Conservation (phyloP, 2,113 vertebrate species). For the Astatotilapia flaviijosephi region DNA sequence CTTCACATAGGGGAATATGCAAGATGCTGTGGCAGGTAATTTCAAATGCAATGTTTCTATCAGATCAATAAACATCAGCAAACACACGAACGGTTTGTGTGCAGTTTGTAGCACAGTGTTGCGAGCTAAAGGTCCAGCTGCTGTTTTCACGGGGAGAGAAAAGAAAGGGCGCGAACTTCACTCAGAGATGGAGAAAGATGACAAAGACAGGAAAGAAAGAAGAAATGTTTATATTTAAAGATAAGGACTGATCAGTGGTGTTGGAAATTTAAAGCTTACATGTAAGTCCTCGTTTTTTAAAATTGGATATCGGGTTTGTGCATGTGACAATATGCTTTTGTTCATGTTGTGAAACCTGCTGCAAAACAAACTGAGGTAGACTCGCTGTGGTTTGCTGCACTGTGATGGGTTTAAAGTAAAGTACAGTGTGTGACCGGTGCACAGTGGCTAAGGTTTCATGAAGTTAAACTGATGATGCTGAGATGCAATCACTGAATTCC, state of each 20-base stretch:
- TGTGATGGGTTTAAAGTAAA: neutral
- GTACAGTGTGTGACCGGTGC: neutral
- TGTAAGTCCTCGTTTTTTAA: rapidly evolving
- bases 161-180: neutral
- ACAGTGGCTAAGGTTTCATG: neutral
- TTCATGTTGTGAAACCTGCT: neutral
- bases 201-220: neutral
- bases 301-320: neutral
- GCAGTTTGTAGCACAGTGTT: neutral
- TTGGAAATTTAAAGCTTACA: neutral
- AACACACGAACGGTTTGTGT: neutral
- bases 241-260: neutral
- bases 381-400: neutral
- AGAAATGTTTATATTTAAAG: neutral
- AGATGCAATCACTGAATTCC: neutral
- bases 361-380: neutral
- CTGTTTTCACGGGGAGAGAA: neutral
- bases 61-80: neutral
- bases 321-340: neutral
- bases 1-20: neutral
- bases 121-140: neutral
- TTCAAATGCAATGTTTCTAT: neutral
- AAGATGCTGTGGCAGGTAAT: neutral
- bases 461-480: neutral
- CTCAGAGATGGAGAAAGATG: neutral